Conservation (phyloP, 2,113 vertebrate genomes). For the Eclectus roratus region DNA sequence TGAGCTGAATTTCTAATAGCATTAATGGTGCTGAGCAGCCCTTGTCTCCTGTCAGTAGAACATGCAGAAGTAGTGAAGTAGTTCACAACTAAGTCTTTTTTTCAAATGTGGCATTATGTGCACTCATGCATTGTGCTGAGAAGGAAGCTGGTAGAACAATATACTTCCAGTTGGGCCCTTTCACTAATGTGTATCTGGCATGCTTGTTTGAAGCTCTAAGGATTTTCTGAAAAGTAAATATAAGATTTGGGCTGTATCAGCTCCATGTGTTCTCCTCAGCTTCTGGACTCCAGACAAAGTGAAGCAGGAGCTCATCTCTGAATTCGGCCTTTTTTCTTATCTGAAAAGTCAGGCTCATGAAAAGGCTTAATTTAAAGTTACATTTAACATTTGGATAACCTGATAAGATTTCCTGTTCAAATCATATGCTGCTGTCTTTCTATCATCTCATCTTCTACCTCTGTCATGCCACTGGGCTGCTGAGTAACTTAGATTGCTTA, state of each 20-base stretch:
- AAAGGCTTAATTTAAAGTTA: neutral
- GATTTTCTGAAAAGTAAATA: neutral
- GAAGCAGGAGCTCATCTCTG: neutral
- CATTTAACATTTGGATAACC: neutral
- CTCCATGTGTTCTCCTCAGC: neutral
- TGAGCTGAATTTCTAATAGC: constrained; percentile 8
- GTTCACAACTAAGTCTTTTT: neutral
- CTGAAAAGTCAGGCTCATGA: neutral
- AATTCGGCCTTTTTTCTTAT: neutral
- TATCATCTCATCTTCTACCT: neutral
- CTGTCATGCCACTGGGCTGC: neutral
- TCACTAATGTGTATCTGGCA: rapidly evolving
- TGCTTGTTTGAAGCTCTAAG: neutral
- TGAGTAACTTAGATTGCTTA: neutral
- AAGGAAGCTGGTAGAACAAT: neutral
- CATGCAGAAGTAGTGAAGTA: neutral
- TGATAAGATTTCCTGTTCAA: neutral
- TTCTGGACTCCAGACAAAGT: neutral
- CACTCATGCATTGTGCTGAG: neutral
- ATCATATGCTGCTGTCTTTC: neutral
- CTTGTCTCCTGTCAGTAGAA: neutral
- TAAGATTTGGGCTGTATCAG: neutral
- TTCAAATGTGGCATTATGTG: neutral
- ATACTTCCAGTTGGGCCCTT: neutral
- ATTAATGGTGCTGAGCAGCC: neutral